Evolutionary conservation across 2,113 vertebrate species (phyloP).

Genomic region (Tamias sibiricus): DNA sequence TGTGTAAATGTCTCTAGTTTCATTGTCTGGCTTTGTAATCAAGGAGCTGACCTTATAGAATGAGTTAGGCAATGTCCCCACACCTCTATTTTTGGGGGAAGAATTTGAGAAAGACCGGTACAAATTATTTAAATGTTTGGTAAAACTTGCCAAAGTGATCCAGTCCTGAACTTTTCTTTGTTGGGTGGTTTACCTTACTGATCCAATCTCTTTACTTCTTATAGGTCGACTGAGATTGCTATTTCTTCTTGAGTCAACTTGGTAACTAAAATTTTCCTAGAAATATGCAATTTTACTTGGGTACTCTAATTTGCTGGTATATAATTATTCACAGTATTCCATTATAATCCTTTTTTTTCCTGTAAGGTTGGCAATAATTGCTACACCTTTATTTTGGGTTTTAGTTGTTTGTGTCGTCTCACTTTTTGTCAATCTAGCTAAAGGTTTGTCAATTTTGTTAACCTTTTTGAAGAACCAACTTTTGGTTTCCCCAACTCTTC

Average conservation of each 20-base stretch:
- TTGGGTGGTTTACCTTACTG: not conserved
- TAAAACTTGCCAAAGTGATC: not conserved
- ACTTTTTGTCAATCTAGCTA: not conserved
- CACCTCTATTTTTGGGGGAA: not conserved
- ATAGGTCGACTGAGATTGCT: not conserved
- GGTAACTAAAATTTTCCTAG: not conserved
- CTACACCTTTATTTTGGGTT: not conserved
- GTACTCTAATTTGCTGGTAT: not conserved
- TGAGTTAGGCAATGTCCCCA: not conserved
- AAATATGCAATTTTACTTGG: not conserved
- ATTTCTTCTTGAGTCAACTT: not conserved
- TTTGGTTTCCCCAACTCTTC: not conserved
- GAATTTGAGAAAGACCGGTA: not conserved
- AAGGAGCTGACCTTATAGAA: not conserved
- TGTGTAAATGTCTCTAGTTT: not conserved
- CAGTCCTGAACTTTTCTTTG: not conserved
- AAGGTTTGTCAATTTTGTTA: too few species aligned
- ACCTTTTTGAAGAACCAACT: too few species aligned
- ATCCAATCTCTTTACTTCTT: not conserved
- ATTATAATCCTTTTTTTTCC: not conserved
- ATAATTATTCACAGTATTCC: too few species aligned
- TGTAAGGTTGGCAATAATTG: not conserved
- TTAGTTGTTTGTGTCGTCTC: not conserved
- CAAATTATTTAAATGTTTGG: not conserved
- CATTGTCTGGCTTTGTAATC: not conserved